Evolutionary conservation across 2,113 vertebrate genomes (phyloP).

Genomic region (Salvelinus sp.): DNA sequence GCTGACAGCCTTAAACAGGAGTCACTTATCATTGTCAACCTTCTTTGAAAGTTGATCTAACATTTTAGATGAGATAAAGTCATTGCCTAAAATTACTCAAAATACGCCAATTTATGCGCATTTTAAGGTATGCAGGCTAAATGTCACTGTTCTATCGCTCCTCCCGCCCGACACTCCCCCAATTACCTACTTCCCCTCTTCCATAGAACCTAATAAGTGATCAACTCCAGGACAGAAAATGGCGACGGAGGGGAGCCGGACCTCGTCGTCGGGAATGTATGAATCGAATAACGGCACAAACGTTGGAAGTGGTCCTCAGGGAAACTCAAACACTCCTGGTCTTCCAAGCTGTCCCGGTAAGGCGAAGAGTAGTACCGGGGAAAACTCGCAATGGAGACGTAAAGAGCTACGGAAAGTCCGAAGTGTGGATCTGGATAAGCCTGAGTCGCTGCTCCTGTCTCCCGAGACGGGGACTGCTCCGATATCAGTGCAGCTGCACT

Average conservation of each 20-base stretch:
- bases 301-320: slow-evolving; percentile 40
- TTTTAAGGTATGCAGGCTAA: neutral
- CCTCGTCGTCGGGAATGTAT: slow-evolving; percentile 73
- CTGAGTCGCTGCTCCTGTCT: slow-evolving; percentile 61
- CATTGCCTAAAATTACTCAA: neutral
- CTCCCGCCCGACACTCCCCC: slow-evolving; percentile 9
- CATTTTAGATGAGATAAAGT: too few relatives aligned
- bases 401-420: slow-evolving; percentile 84
- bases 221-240: slow-evolving; percentile 82
- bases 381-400: slow-evolving; percentile 77
- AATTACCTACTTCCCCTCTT: slow-evolving; percentile 6
- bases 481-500: slow-evolving; percentile 48
- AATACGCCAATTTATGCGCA: neutral
- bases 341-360: slow-evolving; percentile 32
- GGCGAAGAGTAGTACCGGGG: slow-evolving; percentile 54
- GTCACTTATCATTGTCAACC: too few relatives aligned
- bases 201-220: slow-evolving; percentile 69
- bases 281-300: slow-evolving; percentile 45
- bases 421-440: slow-evolving; percentile 81
- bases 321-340: slow-evolving; percentile 22
- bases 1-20: too few relatives aligned
- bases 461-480: slow-evolving; percentile 46
- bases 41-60: too few relatives aligned
- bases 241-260: slow-evolving; percentile 82
- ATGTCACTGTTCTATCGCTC: neutral